Evolutionary conservation across 2,797 vertebrate species (phyloP).

Genomic region (Chloroceryle amazona): DNA sequence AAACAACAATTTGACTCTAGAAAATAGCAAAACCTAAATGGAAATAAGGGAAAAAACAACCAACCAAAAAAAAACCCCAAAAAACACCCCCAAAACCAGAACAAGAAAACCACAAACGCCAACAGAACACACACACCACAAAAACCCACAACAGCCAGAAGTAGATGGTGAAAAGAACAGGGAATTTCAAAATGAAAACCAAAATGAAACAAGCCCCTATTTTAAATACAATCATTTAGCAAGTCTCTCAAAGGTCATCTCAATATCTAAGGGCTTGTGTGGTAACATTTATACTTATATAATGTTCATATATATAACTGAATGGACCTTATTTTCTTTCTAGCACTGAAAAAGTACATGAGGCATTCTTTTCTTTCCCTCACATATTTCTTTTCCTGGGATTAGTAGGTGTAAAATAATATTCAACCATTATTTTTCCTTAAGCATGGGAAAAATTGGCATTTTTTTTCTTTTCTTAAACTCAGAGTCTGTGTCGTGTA

Average conservation of each 20-base stretch:
- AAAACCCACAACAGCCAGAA: not conserved
- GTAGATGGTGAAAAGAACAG: not conserved
- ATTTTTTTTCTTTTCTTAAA: not conserved
- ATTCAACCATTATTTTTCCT: not conserved
- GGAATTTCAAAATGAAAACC: not conserved
- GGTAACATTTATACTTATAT: not conserved
- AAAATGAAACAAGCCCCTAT: rapidly evolving
- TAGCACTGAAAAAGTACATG: not conserved
- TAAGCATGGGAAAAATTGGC: not conserved
- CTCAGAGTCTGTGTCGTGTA: not conserved
- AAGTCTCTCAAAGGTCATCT: not conserved
- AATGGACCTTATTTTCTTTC: not conserved
- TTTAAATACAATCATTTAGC: not conserved
- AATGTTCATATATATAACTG: not conserved
- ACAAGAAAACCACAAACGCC: not conserved
- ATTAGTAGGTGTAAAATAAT: not conserved
- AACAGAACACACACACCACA: too few species aligned
- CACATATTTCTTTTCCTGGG: not conserved
- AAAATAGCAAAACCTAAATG: not conserved
- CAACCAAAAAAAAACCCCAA: too few species aligned
- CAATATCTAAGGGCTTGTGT: not conserved
- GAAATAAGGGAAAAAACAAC: too few species aligned
- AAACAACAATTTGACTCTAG: rapidly evolving
- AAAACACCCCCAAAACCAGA: too few species aligned
- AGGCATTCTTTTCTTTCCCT: not conserved